These are phyloP conservation scores for Conus ventricosus DNA, from an alignment of 1,140 invertebrate species.

Conservation along the genomic window DNA sequence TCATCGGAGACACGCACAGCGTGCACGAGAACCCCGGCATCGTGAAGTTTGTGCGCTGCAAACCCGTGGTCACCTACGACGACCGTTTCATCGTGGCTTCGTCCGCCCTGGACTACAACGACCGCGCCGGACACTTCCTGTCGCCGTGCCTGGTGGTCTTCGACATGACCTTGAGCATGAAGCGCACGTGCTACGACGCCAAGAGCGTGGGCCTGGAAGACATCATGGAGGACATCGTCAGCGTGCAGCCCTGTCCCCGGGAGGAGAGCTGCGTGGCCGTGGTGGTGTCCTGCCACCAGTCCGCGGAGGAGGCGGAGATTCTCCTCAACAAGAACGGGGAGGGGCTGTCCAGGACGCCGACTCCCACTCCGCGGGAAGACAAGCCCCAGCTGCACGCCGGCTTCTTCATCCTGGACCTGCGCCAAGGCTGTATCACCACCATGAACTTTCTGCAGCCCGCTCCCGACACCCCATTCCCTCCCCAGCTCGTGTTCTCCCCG, in stretches of 20 bases:
- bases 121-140: slow-evolving; percentile 45
- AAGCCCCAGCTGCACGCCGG: slow-evolving; percentile 38
- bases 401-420: slow-evolving; percentile 63
- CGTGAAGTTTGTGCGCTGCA: slow-evolving; percentile 54
- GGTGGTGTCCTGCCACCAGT: slow-evolving; percentile 51
- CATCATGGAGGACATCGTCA: slow-evolving; percentile 58
- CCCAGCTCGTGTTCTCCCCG: slow-evolving; percentile 55
- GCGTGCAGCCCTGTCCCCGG: slow-evolving; percentile 56
- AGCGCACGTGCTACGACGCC: slow-evolving; percentile 59
- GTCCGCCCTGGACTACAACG: slow-evolving; percentile 61
- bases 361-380: slow-evolving; percentile 15
- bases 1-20: slow-evolving; percentile 50
- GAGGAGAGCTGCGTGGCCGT: slow-evolving; percentile 59
- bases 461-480: slow-evolving; percentile 37
- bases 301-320: slow-evolving; percentile 31
- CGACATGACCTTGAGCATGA: slow-evolving; percentile 57
- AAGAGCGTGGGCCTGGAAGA: slow-evolving; percentile 60
- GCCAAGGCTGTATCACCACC: slow-evolving; percentile 57
- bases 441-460: slow-evolving; percentile 60
- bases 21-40: slow-evolving; percentile 53
- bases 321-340: slow-evolving; percentile 35
- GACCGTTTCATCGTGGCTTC: slow-evolving; percentile 67
- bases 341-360: neutral
- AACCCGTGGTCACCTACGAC: slow-evolving; percentile 66
- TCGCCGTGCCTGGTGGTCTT: slow-evolving; percentile 65